Conservation (phyloP, 2,888 invertebrate species). For the Cheiracanthium punctorium region DNA sequence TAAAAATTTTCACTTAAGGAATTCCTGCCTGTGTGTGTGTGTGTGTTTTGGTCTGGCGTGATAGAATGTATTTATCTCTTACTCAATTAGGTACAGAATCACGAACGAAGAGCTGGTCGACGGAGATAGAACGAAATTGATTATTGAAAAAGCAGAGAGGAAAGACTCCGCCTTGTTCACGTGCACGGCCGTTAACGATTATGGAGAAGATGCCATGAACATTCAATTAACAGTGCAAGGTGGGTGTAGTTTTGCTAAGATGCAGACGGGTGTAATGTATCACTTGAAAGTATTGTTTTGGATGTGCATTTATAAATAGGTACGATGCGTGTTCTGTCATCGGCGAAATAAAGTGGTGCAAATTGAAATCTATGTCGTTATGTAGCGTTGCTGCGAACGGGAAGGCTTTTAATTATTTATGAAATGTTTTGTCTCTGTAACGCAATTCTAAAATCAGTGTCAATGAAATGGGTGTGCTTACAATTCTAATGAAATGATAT, state of each 20-base stretch:
- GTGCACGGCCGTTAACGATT: conserved; percentile 63
- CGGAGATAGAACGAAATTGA: conserved; percentile 64
- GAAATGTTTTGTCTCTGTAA: too few relatives aligned
- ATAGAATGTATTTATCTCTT: conserved; percentile 38
- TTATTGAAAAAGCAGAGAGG: conserved; percentile 66
- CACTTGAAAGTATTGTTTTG: not conserved
- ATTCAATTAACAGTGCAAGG: conserved; percentile 69
- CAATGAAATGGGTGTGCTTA: too few relatives aligned
- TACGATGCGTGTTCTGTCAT: too few relatives aligned
- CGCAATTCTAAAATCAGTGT: too few relatives aligned
- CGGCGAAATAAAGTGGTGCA: too few relatives aligned
- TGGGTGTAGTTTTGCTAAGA: conserved; percentile 36
- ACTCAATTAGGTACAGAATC: conserved; percentile 56
- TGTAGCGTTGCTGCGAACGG: too few relatives aligned
- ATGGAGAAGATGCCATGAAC: conserved; percentile 63
- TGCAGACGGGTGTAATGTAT: not conserved
- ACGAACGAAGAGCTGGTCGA: conserved; percentile 56
- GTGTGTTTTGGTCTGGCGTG: conserved; percentile 32
- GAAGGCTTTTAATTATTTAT: too few relatives aligned
- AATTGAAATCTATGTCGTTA: too few relatives aligned
- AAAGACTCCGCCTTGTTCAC: conserved; percentile 66
- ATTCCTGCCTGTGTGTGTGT: conserved; percentile 16
- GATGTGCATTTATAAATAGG: too few relatives aligned
- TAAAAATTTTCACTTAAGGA: conserved; percentile 33
- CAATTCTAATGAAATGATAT: too few relatives aligned